These are phyloP conservation scores for Agrypnia vestita DNA, from an alignment of 1,140 invertebrate genomes.

Conservation along the genomic window DNA sequence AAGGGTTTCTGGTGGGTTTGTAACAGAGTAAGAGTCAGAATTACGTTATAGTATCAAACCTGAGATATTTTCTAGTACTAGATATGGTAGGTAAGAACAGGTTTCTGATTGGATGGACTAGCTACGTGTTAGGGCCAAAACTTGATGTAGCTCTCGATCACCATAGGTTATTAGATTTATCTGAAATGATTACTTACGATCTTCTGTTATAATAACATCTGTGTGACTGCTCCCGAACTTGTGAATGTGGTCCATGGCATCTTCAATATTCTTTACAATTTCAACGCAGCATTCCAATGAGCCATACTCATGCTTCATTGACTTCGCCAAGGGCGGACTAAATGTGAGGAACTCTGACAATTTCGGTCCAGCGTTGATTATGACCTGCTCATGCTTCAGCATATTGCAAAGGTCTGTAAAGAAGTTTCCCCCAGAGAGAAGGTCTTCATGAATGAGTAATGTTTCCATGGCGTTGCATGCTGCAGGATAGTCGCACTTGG, in stretches of 20 bases:
- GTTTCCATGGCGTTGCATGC: conserved; percentile 99
- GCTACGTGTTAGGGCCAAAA: too few relatives aligned
- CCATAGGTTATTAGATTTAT: too few relatives aligned
- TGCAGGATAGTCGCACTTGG: conserved; percentile 99
- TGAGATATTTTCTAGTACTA: too few relatives aligned
- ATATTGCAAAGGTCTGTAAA: conserved; percentile 94
- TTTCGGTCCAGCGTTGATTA: conserved; percentile 89
- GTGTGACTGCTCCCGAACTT: conserved; percentile 97
- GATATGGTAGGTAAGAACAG: too few relatives aligned
- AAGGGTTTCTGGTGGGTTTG: too few relatives aligned
- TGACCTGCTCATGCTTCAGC: conserved; percentile 93
- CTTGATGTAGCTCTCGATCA: too few relatives aligned
- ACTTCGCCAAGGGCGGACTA: conserved; percentile 92
- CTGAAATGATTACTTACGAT: conserved; percentile 71
- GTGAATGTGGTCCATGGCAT: conserved; percentile 96
- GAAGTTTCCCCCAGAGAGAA: conserved; percentile 80
- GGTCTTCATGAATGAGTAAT: conserved; percentile 91
- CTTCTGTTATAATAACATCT: conserved; percentile 96
- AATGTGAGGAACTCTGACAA: conserved; percentile 84
- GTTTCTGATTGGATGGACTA: too few relatives aligned
- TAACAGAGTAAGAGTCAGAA: too few relatives aligned
- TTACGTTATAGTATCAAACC: too few relatives aligned
- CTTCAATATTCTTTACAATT: conserved; percentile 89
- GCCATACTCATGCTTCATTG: conserved; percentile 94
- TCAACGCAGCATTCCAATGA: conserved; percentile 95